Evolutionary conservation across 2,888 invertebrate species (phyloP).

Genomic region (Pilophorus perplexus): DNA sequence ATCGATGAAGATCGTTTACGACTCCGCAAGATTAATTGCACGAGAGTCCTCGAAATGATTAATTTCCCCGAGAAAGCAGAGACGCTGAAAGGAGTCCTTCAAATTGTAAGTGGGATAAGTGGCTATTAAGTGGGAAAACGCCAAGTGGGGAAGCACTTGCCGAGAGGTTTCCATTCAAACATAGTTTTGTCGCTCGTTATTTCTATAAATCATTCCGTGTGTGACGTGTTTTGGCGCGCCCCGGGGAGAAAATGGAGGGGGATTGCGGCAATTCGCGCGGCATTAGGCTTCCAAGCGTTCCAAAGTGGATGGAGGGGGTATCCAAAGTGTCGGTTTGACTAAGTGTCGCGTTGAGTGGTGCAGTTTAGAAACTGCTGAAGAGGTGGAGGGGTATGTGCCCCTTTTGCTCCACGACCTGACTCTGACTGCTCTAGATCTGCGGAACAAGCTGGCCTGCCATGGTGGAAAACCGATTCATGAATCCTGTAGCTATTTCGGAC

Average conservation of each 20-base stretch:
- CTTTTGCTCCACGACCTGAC: too few relatives aligned
- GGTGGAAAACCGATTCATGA: too few relatives aligned
- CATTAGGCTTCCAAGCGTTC: slow-evolving; percentile 9
- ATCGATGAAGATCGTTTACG: too few relatives aligned
- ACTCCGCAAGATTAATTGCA: background rate
- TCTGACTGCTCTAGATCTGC: too few relatives aligned
- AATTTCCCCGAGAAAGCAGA: background rate
- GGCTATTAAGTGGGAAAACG: slow-evolving; percentile 17
- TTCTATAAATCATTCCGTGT: slow-evolving; percentile 28
- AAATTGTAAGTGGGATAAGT: slow-evolving; percentile 15
- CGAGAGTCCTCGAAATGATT: background rate
- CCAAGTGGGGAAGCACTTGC: slow-evolving; percentile 17
- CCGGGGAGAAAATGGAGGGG: background rate
- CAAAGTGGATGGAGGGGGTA: background rate
- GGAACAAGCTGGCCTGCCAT: too few relatives aligned
- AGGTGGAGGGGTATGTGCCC: too few relatives aligned
- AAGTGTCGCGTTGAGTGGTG: slow-evolving; percentile 40
- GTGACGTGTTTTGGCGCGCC: slow-evolving; percentile 19
- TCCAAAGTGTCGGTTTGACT: slow-evolving; percentile 25
- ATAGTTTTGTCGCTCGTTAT: slow-evolving; percentile 32
- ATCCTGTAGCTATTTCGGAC: too few relatives aligned
- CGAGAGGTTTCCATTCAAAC: slow-evolving; percentile 27
- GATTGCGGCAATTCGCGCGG: background rate
- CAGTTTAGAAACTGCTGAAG: slow-evolving; percentile 37
- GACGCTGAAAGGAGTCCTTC: background rate